Evolutionary conservation across 23 tunicate species (phyloP).

Genomic region (Oikopleura dioica): DNA sequence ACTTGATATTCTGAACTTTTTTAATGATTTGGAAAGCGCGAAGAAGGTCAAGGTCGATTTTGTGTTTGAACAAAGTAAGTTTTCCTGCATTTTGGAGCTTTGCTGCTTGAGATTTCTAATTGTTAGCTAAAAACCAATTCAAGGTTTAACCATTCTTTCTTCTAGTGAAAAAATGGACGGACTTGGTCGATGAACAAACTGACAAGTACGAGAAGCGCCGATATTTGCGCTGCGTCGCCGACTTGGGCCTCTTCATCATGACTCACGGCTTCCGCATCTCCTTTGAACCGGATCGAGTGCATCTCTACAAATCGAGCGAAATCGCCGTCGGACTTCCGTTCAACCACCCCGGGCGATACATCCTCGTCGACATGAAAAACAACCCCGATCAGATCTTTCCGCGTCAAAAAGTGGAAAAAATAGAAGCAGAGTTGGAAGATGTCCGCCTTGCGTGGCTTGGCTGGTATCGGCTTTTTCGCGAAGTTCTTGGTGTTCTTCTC

Average conservation of each 20-base stretch:
- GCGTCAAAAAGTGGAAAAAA: neutral
- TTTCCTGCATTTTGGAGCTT: no score
- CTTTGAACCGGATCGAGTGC: neutral
- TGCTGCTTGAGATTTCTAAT: no score
- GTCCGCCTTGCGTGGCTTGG: neutral
- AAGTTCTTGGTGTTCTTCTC: neutral
- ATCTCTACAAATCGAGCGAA: neutral
- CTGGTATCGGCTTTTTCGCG: neutral
- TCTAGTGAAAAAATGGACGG: neutral
- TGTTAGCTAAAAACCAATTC: no score
- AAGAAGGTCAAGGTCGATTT: neutral
- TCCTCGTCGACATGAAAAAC: neutral
- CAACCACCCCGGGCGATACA: slow-evolving; percentile 9
- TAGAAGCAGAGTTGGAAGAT: slow-evolving; percentile 9
- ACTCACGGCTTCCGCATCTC: slow-evolving; percentile 7
- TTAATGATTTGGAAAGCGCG: neutral
- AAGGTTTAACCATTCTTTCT: no score
- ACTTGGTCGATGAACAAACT: neutral
- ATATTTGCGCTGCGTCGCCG: neutral
- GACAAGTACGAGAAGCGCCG: neutral
- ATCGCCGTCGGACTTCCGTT: neutral
- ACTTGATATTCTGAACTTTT: no score
- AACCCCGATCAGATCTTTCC: neutral
- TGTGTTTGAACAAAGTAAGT: neutral
- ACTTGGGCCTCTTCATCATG: slow-evolving; percentile 6